Evolutionary conservation across 2,797 vertebrate genomes (phyloP).

Genomic region (Ctenopoma multispine): DNA sequence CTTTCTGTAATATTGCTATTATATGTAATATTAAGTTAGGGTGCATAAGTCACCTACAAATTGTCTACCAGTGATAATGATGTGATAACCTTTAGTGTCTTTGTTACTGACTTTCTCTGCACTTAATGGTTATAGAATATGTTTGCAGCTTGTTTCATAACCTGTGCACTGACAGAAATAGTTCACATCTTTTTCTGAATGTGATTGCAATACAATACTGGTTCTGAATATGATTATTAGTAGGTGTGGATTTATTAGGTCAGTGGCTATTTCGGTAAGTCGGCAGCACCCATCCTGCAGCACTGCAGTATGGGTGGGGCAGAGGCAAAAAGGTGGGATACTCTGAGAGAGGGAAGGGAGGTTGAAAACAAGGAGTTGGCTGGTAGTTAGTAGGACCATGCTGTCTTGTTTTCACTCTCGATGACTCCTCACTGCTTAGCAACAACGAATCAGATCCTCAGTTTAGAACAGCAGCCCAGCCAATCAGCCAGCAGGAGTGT

Average conservation of each 20-base stretch:
- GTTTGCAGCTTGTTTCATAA: slow-evolving; percentile 11
- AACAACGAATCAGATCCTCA: slow-evolving; percentile 85
- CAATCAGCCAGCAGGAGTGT: slow-evolving; percentile 75
- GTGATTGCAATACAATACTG: slow-evolving; percentile 9
- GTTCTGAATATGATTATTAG: slow-evolving; percentile 29
- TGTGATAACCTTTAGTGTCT: not conserved
- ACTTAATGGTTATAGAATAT: not conserved
- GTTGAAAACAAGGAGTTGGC: slow-evolving; percentile 66
- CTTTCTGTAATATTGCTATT: not conserved
- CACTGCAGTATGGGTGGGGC: slow-evolving; percentile 84
- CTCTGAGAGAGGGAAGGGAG: slow-evolving; percentile 45
- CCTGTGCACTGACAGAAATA: not conserved
- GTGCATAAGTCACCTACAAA: not conserved
- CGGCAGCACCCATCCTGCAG: slow-evolving; percentile 79
- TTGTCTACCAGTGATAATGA: too few species aligned
- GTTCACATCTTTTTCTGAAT: slow-evolving; percentile 1
- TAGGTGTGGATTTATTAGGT: slow-evolving; percentile 64
- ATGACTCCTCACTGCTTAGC: slow-evolving; percentile 87
- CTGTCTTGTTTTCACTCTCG: slow-evolving; percentile 76
- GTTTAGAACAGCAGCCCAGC: slow-evolving; percentile 60
- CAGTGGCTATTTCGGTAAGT: slow-evolving; percentile 71
- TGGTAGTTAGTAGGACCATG: slow-evolving; percentile 79
- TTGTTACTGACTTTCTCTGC: not conserved
- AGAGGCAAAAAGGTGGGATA: slow-evolving; percentile 75
- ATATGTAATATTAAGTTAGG: too few species aligned